Conservation (phyloP, 2,888 invertebrate species). For the Eilema sororculum region DNA sequence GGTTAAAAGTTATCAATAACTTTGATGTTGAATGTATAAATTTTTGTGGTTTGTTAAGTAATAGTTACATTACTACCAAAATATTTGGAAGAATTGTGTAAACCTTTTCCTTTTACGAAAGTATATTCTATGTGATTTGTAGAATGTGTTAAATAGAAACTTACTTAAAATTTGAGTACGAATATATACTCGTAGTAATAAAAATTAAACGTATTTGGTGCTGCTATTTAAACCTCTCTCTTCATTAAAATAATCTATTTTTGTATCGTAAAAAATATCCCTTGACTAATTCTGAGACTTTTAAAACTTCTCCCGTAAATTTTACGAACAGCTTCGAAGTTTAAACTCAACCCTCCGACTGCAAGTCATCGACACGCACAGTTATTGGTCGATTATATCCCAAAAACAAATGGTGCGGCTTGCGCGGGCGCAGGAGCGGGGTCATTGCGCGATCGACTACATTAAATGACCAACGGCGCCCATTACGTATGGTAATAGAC, state of each 20-base stretch:
- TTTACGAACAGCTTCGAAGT: constrained; percentile 11
- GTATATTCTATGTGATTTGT: background rate
- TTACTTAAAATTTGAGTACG: too few relatives aligned
- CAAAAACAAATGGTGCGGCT: constrained; percentile 67
- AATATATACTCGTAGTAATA: too few relatives aligned
- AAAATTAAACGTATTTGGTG: too few relatives aligned
- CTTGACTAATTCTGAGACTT: background rate
- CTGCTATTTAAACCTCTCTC: too few relatives aligned
- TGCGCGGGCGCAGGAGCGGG: constrained; percentile 66
- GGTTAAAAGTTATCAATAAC: too few relatives aligned
- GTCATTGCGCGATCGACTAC: constrained; percentile 81
- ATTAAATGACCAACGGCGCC: constrained; percentile 71
- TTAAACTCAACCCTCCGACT: constrained; percentile 23
- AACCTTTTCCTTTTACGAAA: too few relatives aligned
- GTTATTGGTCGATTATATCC: constrained; percentile 69
- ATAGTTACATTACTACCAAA: too few relatives aligned
- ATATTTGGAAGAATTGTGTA: too few relatives aligned
- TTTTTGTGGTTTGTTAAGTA: too few relatives aligned
- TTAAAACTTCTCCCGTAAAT: constrained; percentile 3
- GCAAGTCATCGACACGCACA: constrained; percentile 49
- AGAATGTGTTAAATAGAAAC: too few relatives aligned
- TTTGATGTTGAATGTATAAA: too few relatives aligned
- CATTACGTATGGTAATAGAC: constrained; percentile 70
- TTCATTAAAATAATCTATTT: constrained; percentile 5
- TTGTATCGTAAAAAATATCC: background rate